A percentile compares a stretch with the other conserved stretches of the same genome.
Evolutionary conservation across 2,113 vertebrate species (phyloP).

Genomic region (Protobothrops mucrosquamatus): DNA sequence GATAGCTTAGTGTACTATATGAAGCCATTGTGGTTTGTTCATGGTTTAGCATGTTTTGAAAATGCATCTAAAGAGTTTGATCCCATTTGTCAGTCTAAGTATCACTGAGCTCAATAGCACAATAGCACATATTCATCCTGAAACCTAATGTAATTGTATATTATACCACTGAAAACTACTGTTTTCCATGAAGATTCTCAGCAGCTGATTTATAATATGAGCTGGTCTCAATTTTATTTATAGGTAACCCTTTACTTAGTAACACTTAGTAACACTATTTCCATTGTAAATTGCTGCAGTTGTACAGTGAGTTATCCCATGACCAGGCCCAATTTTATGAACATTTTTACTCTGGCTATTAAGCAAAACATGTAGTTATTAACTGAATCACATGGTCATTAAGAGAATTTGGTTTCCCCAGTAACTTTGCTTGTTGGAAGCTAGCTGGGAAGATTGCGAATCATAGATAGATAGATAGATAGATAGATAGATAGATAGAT

Average conservation of each 20-base stretch:
- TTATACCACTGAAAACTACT: background rate
- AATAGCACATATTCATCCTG: background rate
- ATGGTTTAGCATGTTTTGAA: background rate
- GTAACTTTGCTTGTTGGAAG: background rate
- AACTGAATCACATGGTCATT: background rate
- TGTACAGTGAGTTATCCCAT: background rate
- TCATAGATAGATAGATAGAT: too few relatives aligned
- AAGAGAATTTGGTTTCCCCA: background rate
- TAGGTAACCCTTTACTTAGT: background rate
- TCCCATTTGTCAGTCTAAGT: background rate
- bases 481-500: too few relatives aligned
- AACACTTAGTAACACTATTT: background rate
- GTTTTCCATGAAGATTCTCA: background rate
- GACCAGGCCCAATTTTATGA: background rate
- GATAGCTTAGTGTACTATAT: background rate
- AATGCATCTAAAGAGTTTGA: background rate
- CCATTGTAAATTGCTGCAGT: background rate
- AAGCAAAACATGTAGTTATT: background rate
- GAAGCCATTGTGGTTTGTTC: background rate
- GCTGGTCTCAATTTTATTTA: background rate
- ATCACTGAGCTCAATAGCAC: background rate
- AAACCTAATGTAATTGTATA: background rate
- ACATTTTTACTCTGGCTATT: background rate
- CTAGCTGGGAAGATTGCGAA: background rate
- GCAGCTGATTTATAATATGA: background rate